Evolutionary conservation across 2,888 invertebrate species (phyloP), one percentile per base, ranked within the genome.

Genomic region (Oligia strigilis): DNA sequence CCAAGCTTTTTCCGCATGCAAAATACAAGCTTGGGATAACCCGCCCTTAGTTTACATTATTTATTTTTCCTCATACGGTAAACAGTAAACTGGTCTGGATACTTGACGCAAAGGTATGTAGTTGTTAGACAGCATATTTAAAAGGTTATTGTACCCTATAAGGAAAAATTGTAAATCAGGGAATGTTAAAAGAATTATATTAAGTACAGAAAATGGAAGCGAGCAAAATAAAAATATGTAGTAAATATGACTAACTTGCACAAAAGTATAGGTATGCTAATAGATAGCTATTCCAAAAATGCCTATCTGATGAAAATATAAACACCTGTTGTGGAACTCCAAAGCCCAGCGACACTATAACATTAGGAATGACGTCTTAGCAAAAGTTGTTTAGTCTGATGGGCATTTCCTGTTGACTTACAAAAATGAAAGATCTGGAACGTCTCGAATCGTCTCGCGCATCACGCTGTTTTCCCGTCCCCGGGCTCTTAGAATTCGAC

Each of bases 81-180:
- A 82, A 71, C 81, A 36, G 52, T 49, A 82, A 85, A 81, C 81
- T 23, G n/a, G 84, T 79, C 46, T 23, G 23, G 58, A n/a, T 19
- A 67, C 62, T 49, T 72, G 14, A 19, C 13, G 2, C 43, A 64
- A 60, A 69, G 29, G 13, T 49, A 72, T 19, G 40, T 40, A 49
- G 29, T 40, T 80, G 29, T 9, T n/a, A 55, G 3, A 43, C n/a
- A 19, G 8, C 64, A 40, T 49, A 55, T 78, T 83, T 77, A 55
- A 43, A 77, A 77, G 19, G 49, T 29, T 49, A n/a, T 40, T 58
- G 75, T 40, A 49, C 29, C 19, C 55, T 70, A 46, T 62, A 55
- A 66, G 81, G 81, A 81, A 71, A 84, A 85, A 40, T 43, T 58
- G 79, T 65, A 84, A 78, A 65, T 65, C 11, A 74, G 40, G 46